Base-by-base conservation (phyloP, 30 jellyfish, hydroid and myxozoan genomes). In the Aurelia coerulea region DNA sequence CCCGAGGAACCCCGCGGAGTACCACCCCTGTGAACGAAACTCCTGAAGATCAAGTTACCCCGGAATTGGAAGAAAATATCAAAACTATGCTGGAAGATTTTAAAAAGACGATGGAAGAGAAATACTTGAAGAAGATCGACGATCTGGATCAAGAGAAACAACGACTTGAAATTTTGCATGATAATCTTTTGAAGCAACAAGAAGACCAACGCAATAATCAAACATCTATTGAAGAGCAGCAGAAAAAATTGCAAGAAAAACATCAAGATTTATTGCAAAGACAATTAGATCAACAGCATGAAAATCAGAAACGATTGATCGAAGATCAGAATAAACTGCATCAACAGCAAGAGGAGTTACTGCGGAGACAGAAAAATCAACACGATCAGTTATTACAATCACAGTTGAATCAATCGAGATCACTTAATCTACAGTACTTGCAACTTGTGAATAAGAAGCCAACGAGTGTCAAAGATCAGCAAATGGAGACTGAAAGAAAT, bases 221-320 rank as follows among this genome's bases (percentile, higher is more conserved):
- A 58, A 56, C 23, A 0, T 83, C 65, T 0, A 62, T 89, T 9
- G 93, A 89, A 42, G 92, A 81, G 49, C 78, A 77, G 82, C 92
- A 60, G 54, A 65, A 75, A 29, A 90, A 67, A 39, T 51, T 93
- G 42, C 93, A 86, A 65, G 97, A 88, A 62, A 83, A 93, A 54
- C 97, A 93, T 9, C 92, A 88, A 67, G 90, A 76, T 35, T 68
- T 87, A 11, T 41, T 86, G 11, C 96, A 80, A 62, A 72, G 79
- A 60, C 91, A 88, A 70, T 53, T 88, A 7, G 96, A 88, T 49
- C 90, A 88, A 41, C 91, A 88, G 39, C 88, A 88, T 37, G 91
- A 88, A 4, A 62, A 70, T 39, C 96, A 88, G 64, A 72, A 79
- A 62, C 41, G 84, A 16, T 53, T 78, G 53, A 65, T 60, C 8